Evolutionary conservation across 2,797 vertebrate species (phyloP), one percentile per base, ranked within the genome.

Genomic region (Smutsia temminckii): DNA sequence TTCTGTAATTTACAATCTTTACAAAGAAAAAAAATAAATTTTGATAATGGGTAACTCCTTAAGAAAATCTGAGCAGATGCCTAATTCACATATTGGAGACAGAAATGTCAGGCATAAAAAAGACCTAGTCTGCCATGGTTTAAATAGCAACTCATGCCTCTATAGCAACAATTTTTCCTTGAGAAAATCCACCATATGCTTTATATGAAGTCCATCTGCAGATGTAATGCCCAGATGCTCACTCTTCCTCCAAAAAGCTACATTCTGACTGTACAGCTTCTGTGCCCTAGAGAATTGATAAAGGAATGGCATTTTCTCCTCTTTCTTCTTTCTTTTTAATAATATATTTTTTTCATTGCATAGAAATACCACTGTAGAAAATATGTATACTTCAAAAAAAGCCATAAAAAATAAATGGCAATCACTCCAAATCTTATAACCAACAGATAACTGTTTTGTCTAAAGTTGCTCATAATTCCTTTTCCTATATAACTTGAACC

Each of bases 121-220:
- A 91, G n/a, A 42, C 37, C 71, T 13, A n/a, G 18, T 88, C 63
- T 96, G 85, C 53, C 72, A 90, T 75, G 92, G 85, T 96, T 95
- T 96, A 86, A 96, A 96, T 78, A 75, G 74, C 49, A 94, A 81
- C 64, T 91, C 23, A 11, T 84, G 81, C 29, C 89, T 71, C 92
- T 63, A 84, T 1, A 4, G 11, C 42, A 90, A 89, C 18, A 46
- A 55, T 18, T 97, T 46, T 96, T 94, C 23, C 49, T 78, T 92
- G 89, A 96, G 91, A 95, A 89, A 97, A 84, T 66, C 57, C 72
- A 25, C 95, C 92, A 95, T 59, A 72, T 96, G 86, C 5, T 95
- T 87, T 42, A 14, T 69, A 72, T 78, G 57, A 94, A 91, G 86
- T 89, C 91, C 89, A 91, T 96, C 84, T 95, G 89, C 93, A 92